phyloP scores from a whole-genome alignment of 2,797 vertebrate species.

The Alca torda region DNA sequence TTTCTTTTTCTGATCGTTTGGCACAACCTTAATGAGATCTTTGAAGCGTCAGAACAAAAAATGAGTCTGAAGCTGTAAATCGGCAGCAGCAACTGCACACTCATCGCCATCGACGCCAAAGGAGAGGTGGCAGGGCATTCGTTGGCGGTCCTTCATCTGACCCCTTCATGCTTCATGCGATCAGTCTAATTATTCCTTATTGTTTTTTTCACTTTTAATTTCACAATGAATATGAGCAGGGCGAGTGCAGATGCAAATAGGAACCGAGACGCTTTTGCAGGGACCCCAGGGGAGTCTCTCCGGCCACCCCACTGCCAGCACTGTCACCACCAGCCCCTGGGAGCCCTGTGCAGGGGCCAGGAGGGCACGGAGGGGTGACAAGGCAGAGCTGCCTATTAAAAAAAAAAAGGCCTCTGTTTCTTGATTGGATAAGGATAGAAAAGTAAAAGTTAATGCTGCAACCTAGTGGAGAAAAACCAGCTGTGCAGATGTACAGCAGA shows the following conservation, averaged over 20 bases:
- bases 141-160: background rate
- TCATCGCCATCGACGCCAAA: fast-evolving
- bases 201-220: background rate
- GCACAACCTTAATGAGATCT: background rate
- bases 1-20: background rate
- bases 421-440: background rate
- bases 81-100: background rate
- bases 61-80: background rate
- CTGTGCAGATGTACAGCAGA: background rate
- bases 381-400: background rate
- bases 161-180: background rate
- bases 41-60: background rate
- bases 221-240: background rate
- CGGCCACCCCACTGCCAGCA: background rate
- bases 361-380: background rate
- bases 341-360: background rate
- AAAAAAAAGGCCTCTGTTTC: background rate
- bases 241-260: background rate
- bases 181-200: background rate
- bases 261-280: background rate
- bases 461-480: constrained; percentile 27
- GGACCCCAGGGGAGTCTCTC: background rate
- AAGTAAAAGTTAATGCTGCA: constrained; percentile 45
- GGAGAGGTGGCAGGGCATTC: background rate
- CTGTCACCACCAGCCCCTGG: background rate